Percentiles rank a stretch among this genome's conserved stretches.
Evolutionary conservation across 92 coral and sea anemone species (phyloP).

Genomic region (Porites cylindrica): DNA sequence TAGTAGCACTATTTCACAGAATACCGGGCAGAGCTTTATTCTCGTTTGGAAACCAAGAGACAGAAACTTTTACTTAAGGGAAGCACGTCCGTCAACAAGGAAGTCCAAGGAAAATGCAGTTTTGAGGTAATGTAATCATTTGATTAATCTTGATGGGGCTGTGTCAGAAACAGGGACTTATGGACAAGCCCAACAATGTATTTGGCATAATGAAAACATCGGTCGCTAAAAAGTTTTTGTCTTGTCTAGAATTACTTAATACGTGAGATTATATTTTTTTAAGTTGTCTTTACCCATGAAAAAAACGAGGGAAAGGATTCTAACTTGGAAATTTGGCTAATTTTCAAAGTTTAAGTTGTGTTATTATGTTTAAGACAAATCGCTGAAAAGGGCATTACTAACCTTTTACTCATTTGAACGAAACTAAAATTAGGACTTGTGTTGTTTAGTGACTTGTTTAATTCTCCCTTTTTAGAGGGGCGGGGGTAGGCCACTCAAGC

Average conservation of each 20-base stretch:
- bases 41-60: constrained; percentile 54
- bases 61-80: constrained; percentile 19
- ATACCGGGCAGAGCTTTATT: constrained; percentile 61
- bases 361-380: too few relatives aligned
- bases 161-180: neutral
- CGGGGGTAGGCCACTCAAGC: too few relatives aligned
- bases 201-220: neutral
- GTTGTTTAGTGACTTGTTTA: neutral
- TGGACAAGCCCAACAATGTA: neutral
- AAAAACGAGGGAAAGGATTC: too few relatives aligned
- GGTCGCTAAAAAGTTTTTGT: neutral
- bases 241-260: too few relatives aligned
- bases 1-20: constrained; percentile 23
- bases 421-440: neutral
- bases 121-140: neutral
- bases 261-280: too few relatives aligned
- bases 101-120: neutral
- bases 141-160: neutral
- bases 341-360: too few relatives aligned
- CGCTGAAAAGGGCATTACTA: too few relatives aligned
- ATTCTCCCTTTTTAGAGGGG: neutral
- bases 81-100: constrained; percentile 6
- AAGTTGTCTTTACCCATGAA: too few relatives aligned
- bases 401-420: too few relatives aligned
- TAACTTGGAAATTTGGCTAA: too few relatives aligned